These are phyloP conservation scores for Magallana nippona DNA, from an alignment of 2,888 invertebrate genomes.

Conservation along the genomic window DNA sequence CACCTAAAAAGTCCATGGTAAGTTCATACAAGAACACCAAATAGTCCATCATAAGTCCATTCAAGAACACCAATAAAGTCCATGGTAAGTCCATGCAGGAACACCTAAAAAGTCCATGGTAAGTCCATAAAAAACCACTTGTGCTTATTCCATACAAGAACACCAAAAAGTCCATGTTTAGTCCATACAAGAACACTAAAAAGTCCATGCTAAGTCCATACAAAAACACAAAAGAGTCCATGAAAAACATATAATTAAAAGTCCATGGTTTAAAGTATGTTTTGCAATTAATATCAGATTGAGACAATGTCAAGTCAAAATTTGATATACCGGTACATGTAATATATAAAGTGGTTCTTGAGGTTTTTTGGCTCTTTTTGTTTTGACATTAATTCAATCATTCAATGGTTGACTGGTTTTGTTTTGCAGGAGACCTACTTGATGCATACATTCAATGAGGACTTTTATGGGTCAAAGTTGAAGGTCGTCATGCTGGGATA, in stretches of 20 bases:
- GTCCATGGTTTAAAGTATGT: too few species aligned
- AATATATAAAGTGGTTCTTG: neutral
- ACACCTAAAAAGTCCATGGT: neutral
- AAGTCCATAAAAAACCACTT: neutral
- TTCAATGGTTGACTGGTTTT: neutral
- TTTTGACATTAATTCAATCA: neutral
- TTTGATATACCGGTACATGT: too few species aligned
- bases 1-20: neutral
- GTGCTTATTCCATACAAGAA: too few species aligned
- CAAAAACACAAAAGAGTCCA: too few species aligned
- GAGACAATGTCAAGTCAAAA: too few species aligned
- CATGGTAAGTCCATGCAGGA: slow-evolving; percentile 82
- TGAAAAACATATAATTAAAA: too few species aligned
- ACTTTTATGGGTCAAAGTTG: slow-evolving; percentile 92
- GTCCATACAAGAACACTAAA: too few species aligned
- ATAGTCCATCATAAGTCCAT: slow-evolving; percentile 78
- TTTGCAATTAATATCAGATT: too few species aligned
- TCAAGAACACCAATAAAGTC: slow-evolving; percentile 94
- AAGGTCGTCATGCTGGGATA: slow-evolving; percentile 91
- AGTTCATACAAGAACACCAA: slow-evolving; percentile 79
- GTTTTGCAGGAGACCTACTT: slow-evolving; percentile 93
- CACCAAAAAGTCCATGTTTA: too few species aligned
- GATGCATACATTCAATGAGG: slow-evolving; percentile 88
- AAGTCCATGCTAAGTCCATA: neutral
- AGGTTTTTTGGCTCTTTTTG: too few species aligned